phyloP scores from a whole-genome alignment of 1,140 invertebrate species.

The Acyrthosiphon pisum region DNA sequence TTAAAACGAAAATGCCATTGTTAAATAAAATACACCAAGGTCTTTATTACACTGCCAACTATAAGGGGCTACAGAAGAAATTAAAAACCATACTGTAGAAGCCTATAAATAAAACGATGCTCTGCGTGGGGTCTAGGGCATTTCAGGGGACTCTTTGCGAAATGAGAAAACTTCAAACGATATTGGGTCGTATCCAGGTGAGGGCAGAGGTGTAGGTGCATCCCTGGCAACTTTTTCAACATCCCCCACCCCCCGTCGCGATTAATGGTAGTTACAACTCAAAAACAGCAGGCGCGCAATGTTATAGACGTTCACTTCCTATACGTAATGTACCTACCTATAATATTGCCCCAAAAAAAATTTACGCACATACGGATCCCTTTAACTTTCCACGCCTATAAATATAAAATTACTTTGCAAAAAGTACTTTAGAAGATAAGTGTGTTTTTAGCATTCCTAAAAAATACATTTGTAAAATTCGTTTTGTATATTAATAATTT shows the following conservation, averaged over 20 bases:
- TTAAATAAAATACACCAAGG: not conserved
- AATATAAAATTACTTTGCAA: slow-evolving; percentile 47
- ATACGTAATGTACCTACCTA: slow-evolving; percentile 42
- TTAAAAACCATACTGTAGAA: slow-evolving; percentile 38
- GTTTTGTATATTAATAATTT: slow-evolving; percentile 12
- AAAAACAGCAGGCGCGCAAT: slow-evolving; percentile 49
- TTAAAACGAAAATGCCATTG: not conserved
- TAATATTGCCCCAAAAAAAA: slow-evolving; percentile 21
- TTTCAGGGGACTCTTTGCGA: slow-evolving; percentile 52
- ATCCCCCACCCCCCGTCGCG: not conserved
- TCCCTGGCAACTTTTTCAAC: slow-evolving; percentile 36
- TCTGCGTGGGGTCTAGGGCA: not conserved
- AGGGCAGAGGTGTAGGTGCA: slow-evolving; percentile 18
- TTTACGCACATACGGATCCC: not conserved
- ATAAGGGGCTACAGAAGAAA: not conserved
- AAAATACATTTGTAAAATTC: slow-evolving; percentile 39
- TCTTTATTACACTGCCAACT: not conserved
- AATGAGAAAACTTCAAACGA: slow-evolving; percentile 57
- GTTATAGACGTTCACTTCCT: slow-evolving; percentile 17
- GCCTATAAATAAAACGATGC: slow-evolving; percentile 54
- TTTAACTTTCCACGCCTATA: slow-evolving; percentile 31
- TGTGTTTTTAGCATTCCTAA: slow-evolving; percentile 26
- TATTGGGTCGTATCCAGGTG: slow-evolving; percentile 44
- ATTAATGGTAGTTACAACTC: slow-evolving; percentile 48
- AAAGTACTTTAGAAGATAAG: slow-evolving; percentile 30